These are phyloP conservation scores for Drosophila antonietae DNA, from an alignment of 2,888 invertebrate species.

Conservation along the genomic window DNA sequence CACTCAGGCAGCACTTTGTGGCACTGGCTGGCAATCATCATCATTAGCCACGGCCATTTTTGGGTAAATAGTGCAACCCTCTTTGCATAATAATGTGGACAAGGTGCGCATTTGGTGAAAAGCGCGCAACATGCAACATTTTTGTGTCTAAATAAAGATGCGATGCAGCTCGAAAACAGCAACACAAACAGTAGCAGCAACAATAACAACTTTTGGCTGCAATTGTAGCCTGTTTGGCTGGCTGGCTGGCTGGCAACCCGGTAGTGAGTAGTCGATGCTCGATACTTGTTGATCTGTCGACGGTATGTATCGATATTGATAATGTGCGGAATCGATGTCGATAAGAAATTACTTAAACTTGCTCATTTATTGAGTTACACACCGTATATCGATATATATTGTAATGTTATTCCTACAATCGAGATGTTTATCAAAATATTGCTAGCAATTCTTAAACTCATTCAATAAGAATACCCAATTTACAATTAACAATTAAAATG, in stretches of 20 bases:
- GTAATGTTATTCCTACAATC: too few species aligned
- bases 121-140: conserved; percentile 78
- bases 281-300: conserved; percentile 4
- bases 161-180: conserved; percentile 57
- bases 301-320: conserved; percentile 25
- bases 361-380: too few species aligned
- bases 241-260: conserved; percentile 61
- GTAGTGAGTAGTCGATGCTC: conserved; percentile 51
- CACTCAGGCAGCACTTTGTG: conserved; percentile 18
- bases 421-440: too few species aligned
- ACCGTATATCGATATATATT: too few species aligned
- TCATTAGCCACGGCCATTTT: conserved; percentile 84
- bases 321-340: conserved; percentile 17
- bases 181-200: conserved; percentile 19
- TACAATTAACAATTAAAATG: too few species aligned
- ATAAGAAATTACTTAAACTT: background rate
- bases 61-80: conserved; percentile 85
- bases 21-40: conserved; percentile 69
- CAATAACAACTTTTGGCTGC: conserved; percentile 48
- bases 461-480: too few species aligned
- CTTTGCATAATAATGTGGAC: conserved; percentile 85
- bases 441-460: too few species aligned
- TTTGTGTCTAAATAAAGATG: conserved; percentile 80
- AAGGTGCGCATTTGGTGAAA: conserved; percentile 76
- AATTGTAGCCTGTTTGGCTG: conserved; percentile 38